Percentiles rank a stretch among this genome's conserved stretches.
Conservation (phyloP, 2,888 invertebrate species). For the Anthrax anthrax region DNA sequence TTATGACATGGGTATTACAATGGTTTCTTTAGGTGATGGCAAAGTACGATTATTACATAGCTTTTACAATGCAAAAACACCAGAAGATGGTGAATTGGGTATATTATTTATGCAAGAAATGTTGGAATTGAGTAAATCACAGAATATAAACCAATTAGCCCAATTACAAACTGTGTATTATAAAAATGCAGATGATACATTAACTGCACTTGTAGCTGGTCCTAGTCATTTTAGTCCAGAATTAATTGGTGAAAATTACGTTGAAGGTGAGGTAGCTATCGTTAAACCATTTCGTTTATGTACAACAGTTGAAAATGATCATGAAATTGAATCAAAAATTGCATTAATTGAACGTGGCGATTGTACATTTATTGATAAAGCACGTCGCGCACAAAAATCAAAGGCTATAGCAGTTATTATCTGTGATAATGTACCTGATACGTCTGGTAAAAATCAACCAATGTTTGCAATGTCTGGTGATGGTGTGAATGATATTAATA, state of each 20-base stretch:
- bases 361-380: conserved; percentile 94
- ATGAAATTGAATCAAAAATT: conserved; percentile 53
- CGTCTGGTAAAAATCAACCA: conserved; percentile 58
- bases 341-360: conserved; percentile 79
- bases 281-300: conserved; percentile 58
- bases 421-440: conserved; percentile 63
- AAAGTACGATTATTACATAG: conserved; percentile 84
- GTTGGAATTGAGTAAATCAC: conserved; percentile 72
- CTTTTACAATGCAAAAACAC: conserved; percentile 67
- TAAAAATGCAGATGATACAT: conserved; percentile 23
- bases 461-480: conserved; percentile 97
- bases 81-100: conserved; percentile 82
- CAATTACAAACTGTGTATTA: conserved; percentile 36
- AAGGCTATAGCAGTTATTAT: conserved; percentile 79
- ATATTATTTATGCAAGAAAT: conserved; percentile 94
- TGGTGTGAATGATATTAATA: conserved; percentile 68
- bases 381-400: conserved; percentile 61
- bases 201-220: conserved; percentile 52
- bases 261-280: conserved; percentile 48
- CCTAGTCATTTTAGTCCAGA: conserved; percentile 84
- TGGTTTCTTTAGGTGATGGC: conserved; percentile 77
- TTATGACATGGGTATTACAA: conserved; percentile 88
- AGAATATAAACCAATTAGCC: conserved; percentile 34
- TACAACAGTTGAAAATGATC: conserved; percentile 41
- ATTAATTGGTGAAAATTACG: conserved; percentile 46